Percentiles rank a stretch among this genome's conserved stretches.
These are phyloP conservation scores for Tortrix viridana DNA, from an alignment of 2,888 invertebrate genomes.

Conservation along the genomic window DNA sequence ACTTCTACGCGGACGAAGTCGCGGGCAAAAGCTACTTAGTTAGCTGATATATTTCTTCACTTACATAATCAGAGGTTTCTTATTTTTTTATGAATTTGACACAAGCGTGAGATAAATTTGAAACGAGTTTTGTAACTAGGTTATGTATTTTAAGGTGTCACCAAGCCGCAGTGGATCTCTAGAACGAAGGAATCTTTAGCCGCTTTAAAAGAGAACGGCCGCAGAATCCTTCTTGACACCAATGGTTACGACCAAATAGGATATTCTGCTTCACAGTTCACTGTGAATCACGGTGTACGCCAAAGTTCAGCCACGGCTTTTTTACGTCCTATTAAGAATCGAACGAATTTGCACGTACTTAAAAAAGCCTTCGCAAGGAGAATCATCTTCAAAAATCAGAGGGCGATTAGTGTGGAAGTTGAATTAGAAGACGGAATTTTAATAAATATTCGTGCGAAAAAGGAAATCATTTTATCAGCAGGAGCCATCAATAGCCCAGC, in stretches of 20 bases:
- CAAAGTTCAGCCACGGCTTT: constrained; percentile 35
- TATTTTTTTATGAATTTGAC: no score
- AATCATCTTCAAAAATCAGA: constrained; percentile 26
- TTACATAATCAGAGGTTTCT: no score
- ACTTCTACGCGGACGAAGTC: no score
- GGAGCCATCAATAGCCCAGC: constrained; percentile 29
- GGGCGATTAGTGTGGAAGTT: constrained; percentile 30
- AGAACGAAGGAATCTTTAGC: background rate
- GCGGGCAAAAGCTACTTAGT: no score
- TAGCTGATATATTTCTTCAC: no score
- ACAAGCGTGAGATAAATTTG: no score
- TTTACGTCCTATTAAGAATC: constrained; percentile 20
- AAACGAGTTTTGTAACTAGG: no score
- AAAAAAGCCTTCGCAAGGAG: constrained; percentile 20
- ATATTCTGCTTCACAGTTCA: constrained; percentile 28
- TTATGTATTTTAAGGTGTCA: constrained; percentile 3
- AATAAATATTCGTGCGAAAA: constrained; percentile 11
- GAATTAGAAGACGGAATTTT: constrained; percentile 19
- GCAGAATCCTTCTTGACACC: constrained; percentile 1
- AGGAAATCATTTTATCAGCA: constrained; percentile 35
- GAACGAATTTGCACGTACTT: constrained; percentile 24
- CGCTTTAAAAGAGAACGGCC: background rate
- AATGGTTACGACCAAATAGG: constrained; percentile 34
- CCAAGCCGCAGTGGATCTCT: constrained; percentile 3
- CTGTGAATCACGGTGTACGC: constrained; percentile 19